phyloP scores from a whole-genome alignment of 2,888 invertebrate species.

The Shargacucullia verbasci region DNA sequence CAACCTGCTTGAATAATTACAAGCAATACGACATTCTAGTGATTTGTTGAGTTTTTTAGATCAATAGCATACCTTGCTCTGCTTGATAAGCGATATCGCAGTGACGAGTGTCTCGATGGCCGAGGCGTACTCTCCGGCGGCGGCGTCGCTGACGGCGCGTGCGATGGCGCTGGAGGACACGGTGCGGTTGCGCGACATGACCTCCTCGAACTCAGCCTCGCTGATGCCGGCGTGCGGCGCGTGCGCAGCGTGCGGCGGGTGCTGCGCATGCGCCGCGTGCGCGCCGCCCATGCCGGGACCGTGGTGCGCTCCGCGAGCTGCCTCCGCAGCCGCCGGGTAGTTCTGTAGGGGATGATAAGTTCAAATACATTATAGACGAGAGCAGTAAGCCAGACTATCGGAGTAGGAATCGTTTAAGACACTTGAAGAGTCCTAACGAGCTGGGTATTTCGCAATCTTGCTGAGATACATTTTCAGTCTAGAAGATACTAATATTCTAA shows the following conservation, averaged over 20 bases:
- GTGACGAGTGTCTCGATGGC: slow-evolving; percentile 99
- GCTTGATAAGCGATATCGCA: slow-evolving; percentile 99
- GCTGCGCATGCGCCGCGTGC: slow-evolving; percentile 61
- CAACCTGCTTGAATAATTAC: no score
- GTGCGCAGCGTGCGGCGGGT: slow-evolving; percentile 56
- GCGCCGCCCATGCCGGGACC: slow-evolving; percentile 55
- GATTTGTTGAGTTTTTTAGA: no score
- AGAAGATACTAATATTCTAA: no score
- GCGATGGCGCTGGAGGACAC: slow-evolving; percentile 99
- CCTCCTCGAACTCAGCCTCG: slow-evolving; percentile 99
- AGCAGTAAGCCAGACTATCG: no score
- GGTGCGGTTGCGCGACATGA: slow-evolving; percentile 98
- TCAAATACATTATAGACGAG: neutral
- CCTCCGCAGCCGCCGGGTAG: slow-evolving; percentile 68
- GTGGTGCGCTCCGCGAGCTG: slow-evolving; percentile 60
- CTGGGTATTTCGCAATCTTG: no score
- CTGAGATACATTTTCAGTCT: no score
- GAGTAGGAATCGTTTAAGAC: neutral
- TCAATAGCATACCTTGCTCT: slow-evolving; percentile 92
- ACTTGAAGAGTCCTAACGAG: no score
- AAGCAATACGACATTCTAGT: no score
- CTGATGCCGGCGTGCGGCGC: slow-evolving; percentile 87
- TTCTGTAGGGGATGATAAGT: slow-evolving; percentile 51
- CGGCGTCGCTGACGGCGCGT: slow-evolving; percentile 98
- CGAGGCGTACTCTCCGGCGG: slow-evolving; percentile 98